Percentiles rank a stretch among this genome's conserved stretches.
These are phyloP conservation scores for Theretra japonica DNA, from an alignment of 2,888 invertebrate genomes.

Conservation along the genomic window DNA sequence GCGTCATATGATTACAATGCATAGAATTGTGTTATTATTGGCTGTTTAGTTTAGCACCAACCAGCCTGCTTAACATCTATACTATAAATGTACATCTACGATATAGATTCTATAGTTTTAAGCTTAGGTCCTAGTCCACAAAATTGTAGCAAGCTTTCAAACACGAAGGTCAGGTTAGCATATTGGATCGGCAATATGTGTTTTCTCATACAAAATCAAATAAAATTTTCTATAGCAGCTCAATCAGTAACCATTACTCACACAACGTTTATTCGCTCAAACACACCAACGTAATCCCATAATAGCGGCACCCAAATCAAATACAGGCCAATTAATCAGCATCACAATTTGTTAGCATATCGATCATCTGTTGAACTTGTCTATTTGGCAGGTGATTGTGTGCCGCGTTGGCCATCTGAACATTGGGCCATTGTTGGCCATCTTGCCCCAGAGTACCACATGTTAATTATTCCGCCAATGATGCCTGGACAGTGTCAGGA, in stretches of 20 bases:
- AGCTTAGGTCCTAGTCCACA: too few species aligned
- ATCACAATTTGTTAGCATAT: constrained; percentile 33
- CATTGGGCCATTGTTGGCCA: constrained; percentile 54
- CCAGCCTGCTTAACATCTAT: too few species aligned
- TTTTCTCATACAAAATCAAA: background rate
- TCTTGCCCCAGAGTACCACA: constrained; percentile 53
- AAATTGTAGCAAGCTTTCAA: too few species aligned
- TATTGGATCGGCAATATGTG: background rate
- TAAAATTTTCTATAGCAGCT: background rate
- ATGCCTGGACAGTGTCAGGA: constrained; percentile 62
- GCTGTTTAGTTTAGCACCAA: too few species aligned
- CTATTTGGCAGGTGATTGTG: constrained; percentile 60
- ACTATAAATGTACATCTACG: too few species aligned
- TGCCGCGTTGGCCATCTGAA: constrained; percentile 51
- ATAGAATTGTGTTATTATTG: too few species aligned
- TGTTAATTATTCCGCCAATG: constrained; percentile 68
- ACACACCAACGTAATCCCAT: constrained; percentile 20
- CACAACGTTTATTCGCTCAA: constrained; percentile 13
- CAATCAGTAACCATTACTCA: background rate
- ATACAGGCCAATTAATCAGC: constrained; percentile 37
- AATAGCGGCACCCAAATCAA: constrained; percentile 22
- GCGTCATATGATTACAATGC: too few species aligned
- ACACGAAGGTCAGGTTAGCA: too few species aligned
- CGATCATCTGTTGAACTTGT: constrained; percentile 42
- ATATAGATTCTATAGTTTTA: too few species aligned